Evolutionary conservation across 2,888 invertebrate species (phyloP).

Genomic region (Calameuta idolon): DNA sequence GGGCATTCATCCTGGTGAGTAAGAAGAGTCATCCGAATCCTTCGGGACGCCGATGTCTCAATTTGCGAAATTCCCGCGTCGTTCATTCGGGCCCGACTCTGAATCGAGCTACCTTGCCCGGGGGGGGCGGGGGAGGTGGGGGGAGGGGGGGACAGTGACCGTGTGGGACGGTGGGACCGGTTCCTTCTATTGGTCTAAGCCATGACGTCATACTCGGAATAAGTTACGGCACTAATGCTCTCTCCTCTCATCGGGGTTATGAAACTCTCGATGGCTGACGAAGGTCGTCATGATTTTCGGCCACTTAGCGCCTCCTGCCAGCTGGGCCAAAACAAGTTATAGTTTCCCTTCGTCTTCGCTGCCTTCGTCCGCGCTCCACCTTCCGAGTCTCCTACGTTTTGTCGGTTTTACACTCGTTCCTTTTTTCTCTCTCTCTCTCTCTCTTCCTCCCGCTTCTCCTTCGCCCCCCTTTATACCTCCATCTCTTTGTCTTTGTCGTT

Average conservation of each 20-base stretch:
- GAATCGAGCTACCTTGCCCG: conserved; percentile 50
- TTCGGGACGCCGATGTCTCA: background rate
- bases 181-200: conserved; percentile 47
- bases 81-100: background rate
- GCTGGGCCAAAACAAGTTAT: background rate
- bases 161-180: conserved; percentile 27
- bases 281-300: conserved; percentile 13
- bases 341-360: conserved; percentile 29
- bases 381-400: background rate
- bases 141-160: conserved; percentile 25
- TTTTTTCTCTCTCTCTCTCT: background rate
- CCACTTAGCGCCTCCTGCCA: background rate
- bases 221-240: conserved; percentile 47
- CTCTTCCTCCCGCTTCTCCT: background rate
- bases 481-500: background rate
- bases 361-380: conserved; percentile 7
- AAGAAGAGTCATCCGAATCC: conserved; percentile 3
- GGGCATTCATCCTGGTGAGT: conserved; percentile 89
- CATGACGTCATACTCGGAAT: conserved; percentile 59
- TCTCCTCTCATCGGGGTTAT: conserved; percentile 42
- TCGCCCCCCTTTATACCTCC: background rate
- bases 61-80: background rate
- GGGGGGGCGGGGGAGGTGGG: conserved; percentile 30
- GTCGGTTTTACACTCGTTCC: background rate
- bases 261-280: conserved; percentile 47